Conservation (phyloP, 2,797 vertebrate species). For the Mallotus villosus region DNA sequence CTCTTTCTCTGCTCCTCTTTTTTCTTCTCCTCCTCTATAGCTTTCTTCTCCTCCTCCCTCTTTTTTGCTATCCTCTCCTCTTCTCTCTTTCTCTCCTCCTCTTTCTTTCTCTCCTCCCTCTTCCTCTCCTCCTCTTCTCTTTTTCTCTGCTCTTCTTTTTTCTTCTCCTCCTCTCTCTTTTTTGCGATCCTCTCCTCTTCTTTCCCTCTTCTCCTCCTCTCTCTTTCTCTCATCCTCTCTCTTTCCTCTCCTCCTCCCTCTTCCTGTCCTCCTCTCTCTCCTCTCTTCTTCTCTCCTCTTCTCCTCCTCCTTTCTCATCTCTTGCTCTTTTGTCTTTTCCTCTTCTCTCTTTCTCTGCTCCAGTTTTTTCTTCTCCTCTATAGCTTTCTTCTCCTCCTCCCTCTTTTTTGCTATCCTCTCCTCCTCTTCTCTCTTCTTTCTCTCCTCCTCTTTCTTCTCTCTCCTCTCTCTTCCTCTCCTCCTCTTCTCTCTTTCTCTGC, state of each 20-base stretch:
- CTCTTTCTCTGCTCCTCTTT: not conserved
- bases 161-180: not conserved
- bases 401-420: constrained; percentile 21
- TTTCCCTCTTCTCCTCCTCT: constrained; percentile 4
- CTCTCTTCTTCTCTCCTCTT: constrained; percentile 10
- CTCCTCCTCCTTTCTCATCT: constrained; percentile 18
- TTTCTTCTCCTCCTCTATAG: not conserved
- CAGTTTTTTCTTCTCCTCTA: constrained; percentile 15
- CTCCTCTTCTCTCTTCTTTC: not conserved
- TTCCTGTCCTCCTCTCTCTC: constrained; percentile 17
- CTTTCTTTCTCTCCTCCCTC: not conserved
- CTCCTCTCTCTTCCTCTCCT: not conserved
- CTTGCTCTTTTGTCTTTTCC: not conserved
- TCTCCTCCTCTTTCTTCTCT: constrained; percentile 36
- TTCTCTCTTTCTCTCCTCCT: not conserved
- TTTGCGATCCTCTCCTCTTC: not conserved
- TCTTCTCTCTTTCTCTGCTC: constrained; percentile 36
- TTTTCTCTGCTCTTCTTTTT: not conserved
- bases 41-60: not conserved
- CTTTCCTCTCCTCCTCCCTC: not conserved
- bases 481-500: not conserved
- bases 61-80: not conserved
- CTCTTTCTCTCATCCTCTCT: constrained; percentile 11
- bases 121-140: constrained; percentile 13
- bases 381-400: constrained; percentile 32